Base-by-base conservation (phyloP, 2,797 vertebrate genomes). In the Gephyroberyx darwinii region DNA sequence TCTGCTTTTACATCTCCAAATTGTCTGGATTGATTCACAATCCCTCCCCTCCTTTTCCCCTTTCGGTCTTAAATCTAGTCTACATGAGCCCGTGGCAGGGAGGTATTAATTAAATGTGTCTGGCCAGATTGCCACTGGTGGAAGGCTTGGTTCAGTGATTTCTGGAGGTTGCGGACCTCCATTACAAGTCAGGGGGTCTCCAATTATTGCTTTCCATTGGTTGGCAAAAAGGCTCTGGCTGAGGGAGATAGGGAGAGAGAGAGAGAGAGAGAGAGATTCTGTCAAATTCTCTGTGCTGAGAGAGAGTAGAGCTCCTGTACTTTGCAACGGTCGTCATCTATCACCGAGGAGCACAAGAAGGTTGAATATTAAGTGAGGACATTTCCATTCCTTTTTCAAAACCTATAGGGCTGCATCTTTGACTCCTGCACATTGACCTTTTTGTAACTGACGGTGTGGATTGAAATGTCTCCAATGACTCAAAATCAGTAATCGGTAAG, bases 301-400 rank as follows among this genome's bases (percentile, higher is more conserved):
- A 68, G 61, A 68, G 60, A 41, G 61, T 41, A 37, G 9, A 63
- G 56, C 64, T 65, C 64, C 71, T 62, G 68, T 53, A 69, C 68
- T 45, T 65, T 1, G 30, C 16, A 50, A 75, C 53, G 65, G 45
- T 65, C 10, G 5, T 58, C 72, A 72, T 75, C 61, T 66, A 82
- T 82, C 80, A 82, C 59, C 5, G 1, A 58, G 56, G 26, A 61
- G 55, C 51, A 7, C 64, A 43, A 22, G 52, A 62, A 54, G 69
- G 69, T 41, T 69, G 76, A 69, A 75, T 72, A 53, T 75, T 78
- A 69, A 76, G 69, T 55, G 48, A 66, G 47, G 69, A 73, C 45
- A 54, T 53, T 65, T 63, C 52, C 57, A 54, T 66, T 41, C 51
- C 12, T 30, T 65, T 72, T 35, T 19, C 45, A 16, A 39, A 65